Base-by-base conservation (phyloP, 1,140 invertebrate species). In the Camponotus vicinus region DNA sequence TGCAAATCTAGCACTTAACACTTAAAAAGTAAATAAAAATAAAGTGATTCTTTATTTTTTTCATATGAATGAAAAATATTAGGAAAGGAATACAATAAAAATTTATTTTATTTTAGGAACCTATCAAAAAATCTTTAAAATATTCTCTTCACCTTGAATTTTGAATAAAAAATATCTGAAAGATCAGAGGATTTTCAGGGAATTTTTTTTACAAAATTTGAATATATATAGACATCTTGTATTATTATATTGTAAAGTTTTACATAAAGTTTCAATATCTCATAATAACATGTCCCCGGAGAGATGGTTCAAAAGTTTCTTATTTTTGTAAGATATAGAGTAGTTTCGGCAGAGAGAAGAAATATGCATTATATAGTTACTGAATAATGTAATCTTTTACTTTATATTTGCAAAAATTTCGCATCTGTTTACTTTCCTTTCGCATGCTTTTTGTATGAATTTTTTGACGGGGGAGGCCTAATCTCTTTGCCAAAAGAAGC, bases 401-500 rank as follows among this genome's bases (percentile, higher is more conserved):
- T 52, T 11, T 8, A 9, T 52, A 9, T 42, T n/a, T 27, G 13
- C 32, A 11, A 79, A 32, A 61, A 52, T 37, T 66, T 37, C 2
- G 34, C 27, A 27, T 66, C 18, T 34, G 18, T 15, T 75, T n/a
- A 11, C 9, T 11, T 37, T 18, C 32, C 9, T 42, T 11, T 27
- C 8, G 67, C 9, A 27, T 59, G 32, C 3, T 11, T 71, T 3
- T 9, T 45, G 11, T 42, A 34, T 57, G 42, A 45, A 61, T 75
- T 83, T 59, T 45, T 34, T 21, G 32, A 63, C 27, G 40, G 15
- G 9, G 59, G 3, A 1, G 34, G 8, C 15, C 8, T 32, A 40
- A 80, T 27, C 64, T 69, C 34, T 80, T 21, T 34, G n/a, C 34
- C 15, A 49, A 49, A 61, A 61, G 61, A n/a, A n/a, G 18, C 34